Evolutionary conservation across 2,113 vertebrate genomes (phyloP).

Genomic region (Onychorhynchus coronatus): DNA sequence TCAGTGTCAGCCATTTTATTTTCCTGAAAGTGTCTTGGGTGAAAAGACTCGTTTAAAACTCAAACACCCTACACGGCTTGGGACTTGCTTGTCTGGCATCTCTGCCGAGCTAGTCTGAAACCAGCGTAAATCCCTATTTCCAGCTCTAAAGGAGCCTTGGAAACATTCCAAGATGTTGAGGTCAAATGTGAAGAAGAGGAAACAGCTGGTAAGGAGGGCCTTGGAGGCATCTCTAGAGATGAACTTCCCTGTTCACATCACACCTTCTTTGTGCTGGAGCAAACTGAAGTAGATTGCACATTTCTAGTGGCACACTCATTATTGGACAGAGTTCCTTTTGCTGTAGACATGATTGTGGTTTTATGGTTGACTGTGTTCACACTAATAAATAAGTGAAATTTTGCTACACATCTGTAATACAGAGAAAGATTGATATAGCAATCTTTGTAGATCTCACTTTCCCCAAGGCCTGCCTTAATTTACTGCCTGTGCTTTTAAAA

Average conservation of each 20-base stretch:
- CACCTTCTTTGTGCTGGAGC: neutral
- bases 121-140: fast-evolving
- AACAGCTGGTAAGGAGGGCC: neutral
- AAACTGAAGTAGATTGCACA: neutral
- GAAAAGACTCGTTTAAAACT: neutral
- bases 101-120: neutral
- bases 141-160: neutral
- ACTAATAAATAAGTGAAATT: neutral
- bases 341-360: neutral
- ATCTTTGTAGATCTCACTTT: neutral
- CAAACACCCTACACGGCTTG: neutral
- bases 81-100: neutral
- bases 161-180: no score
- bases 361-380: neutral
- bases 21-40: neutral
- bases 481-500: neutral
- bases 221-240: neutral
- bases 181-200: neutral
- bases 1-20: neutral
- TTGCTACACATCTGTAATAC: neutral
- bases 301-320: neutral
- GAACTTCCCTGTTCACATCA: neutral
- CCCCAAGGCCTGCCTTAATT: neutral
- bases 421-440: neutral
- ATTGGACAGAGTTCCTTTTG: neutral